Base-by-base conservation (phyloP, 2,113 vertebrate species). In the Spea bombifrons region DNA sequence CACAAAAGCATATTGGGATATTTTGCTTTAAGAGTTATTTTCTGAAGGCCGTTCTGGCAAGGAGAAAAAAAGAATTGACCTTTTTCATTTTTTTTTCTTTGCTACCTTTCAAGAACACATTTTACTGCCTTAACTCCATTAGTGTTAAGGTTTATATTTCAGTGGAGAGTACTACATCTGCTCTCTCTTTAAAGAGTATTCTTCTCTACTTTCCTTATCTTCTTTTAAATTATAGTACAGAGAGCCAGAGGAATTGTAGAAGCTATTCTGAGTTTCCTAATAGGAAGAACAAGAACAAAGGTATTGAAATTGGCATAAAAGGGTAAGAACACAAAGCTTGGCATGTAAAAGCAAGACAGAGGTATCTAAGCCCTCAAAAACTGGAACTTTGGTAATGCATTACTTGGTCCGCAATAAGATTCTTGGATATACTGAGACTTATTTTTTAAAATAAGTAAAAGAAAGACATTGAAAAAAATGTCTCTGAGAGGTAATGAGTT, bases 401-500 rank as follows among this genome's bases (percentile, higher is more conserved):
- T 72, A 45, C 84, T 76, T 63, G 82, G 57, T 55, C 81, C 67
- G 47, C 43, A 12, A 66, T 13, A 5, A 55, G 0, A 0, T 7
- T 76, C 74, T 5, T 57, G 57, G 80, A 80, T 83, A 57, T 71
- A 84, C 83, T 82, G 57, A 70, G 81, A 44, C 81, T 76, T 48
- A n/a, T 84, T 86, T 85, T 82, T 87, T 75, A 63, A 70, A 84
- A 82, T 84, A 83, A 82, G 43, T 82, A 84, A 78, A 73, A 45
- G 69, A 53, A 69, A 81, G 83, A 83, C 82, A 66, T 81, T 66
- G 68, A 82, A 85, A 89, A 86, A 90, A 84, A 86, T 72, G 87
- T 75, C 82, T 84, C 43, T 71, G 66, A 69, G 75, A 71, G 73
- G 75, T 74, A 78, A 83, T 85, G 83, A 86, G 82, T 78, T 87